Evolutionary conservation across 2,797 vertebrate species (phyloP), one percentile per base, ranked within the genome.

Genomic region (Sternotherus odoratus): DNA sequence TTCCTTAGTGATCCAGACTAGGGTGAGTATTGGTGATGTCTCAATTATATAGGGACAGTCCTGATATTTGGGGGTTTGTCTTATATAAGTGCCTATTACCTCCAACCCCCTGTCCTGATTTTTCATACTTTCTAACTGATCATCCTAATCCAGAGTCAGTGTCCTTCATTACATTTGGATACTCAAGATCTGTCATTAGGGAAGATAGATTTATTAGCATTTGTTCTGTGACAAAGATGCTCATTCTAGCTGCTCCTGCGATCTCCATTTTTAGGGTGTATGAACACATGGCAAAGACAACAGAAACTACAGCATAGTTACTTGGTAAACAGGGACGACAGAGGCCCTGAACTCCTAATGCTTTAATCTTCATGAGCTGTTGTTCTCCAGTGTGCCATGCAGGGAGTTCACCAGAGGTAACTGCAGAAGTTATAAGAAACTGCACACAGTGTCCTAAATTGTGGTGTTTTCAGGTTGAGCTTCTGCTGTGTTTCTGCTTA

Each of bases 141-240:
- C 51, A 53, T 9, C 21, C 21, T 53, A 53, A 53, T 53, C 21
- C 21, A 5, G 0, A 23, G 30, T 28, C 26, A 54, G 12, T 86
- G 89, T 86, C 84, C 79, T 86, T 85, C 46, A 54, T 82, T 92
- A 83, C 88, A 49, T 77, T 92, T 94, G 86, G 78, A 57, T 89
- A 93, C 86, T 86, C 0, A 0, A 86, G 86, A 80, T 66, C 72
- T 90, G 75, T 0, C 54, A 95, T 90, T 87, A 77, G 36, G 66
- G 75, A 24, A 82, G 88, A 89, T 24, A 0, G 49, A 86, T 92
- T 91, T 57, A 72, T 28, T 63, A 92, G 89, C 11, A 57, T 84
- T 88, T 1, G 86, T 84, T 82, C 80, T 82, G 84, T 72, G 39
- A 57, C 79, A 86, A 56, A 56, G 77, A 72, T 77, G n/a, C 50